A percentile compares a stretch with the other conserved stretches of the same genome.
Evolutionary conservation across 2,113 vertebrate genomes (phyloP).

Genomic region (Corythoichthys intestinalis): DNA sequence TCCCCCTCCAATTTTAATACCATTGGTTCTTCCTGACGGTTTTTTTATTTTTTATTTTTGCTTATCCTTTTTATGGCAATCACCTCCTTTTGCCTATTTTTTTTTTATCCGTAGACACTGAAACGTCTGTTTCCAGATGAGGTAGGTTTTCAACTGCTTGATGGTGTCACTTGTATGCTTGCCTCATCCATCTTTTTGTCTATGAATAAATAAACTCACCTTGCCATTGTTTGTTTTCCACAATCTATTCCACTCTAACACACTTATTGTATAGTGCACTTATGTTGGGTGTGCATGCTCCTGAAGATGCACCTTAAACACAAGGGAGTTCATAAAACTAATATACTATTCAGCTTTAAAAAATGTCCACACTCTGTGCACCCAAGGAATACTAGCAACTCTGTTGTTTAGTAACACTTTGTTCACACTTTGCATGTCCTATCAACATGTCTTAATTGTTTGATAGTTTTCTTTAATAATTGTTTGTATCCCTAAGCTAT

Average conservation of each 20-base stretch:
- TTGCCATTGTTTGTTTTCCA: constrained; percentile 16
- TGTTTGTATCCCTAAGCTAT: constrained; percentile 23
- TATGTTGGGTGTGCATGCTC: constrained; percentile 19
- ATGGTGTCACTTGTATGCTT: constrained; percentile 18
- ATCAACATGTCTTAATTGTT: constrained; percentile 20
- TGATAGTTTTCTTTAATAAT: constrained; percentile 12
- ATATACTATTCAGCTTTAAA: not conserved
- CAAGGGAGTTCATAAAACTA: not conserved
- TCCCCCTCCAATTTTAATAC: constrained; percentile 11
- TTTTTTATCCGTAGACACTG: constrained; percentile 75
- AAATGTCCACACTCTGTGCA: not conserved
- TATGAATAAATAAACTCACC: constrained; percentile 23
- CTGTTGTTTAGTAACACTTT: not conserved
- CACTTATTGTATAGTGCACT: constrained; percentile 21
- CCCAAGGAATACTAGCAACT: not conserved
- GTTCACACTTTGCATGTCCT: constrained; percentile 7
- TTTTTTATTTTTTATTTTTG: constrained; percentile 1
- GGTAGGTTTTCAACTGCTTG: constrained; percentile 73
- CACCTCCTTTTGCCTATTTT: constrained; percentile 27
- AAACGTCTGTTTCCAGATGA: constrained; percentile 91
- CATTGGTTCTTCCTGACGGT: constrained; percentile 3
- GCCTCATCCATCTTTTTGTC: constrained; percentile 13
- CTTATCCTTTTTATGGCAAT: constrained; percentile 1
- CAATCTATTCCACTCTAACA: constrained; percentile 29
- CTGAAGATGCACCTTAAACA: constrained; percentile 1